phyloP scores from a whole-genome alignment of 2,113 vertebrate genomes.

The Rhynchomys soricoides region DNA sequence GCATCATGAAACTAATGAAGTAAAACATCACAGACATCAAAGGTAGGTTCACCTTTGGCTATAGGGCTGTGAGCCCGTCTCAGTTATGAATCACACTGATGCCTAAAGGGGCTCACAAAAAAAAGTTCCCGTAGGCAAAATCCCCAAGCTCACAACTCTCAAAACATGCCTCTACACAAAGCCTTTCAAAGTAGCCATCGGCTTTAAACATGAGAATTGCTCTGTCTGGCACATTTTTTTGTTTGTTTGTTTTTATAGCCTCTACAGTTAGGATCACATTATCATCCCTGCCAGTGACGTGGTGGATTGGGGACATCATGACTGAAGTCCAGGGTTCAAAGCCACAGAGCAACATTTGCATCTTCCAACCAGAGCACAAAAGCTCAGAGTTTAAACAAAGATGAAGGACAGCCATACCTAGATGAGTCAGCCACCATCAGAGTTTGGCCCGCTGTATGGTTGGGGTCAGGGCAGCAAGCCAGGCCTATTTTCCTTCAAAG shows the following conservation, averaged over 20 bases:
- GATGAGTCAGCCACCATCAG: not conserved
- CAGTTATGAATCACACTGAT: conserved; percentile 25
- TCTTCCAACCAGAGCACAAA: not conserved
- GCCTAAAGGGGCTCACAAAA: conserved; percentile 8
- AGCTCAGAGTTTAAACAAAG: conserved; percentile 23
- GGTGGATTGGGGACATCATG: not conserved
- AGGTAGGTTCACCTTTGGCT: conserved; percentile 13
- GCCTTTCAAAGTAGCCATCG: conserved; percentile 20
- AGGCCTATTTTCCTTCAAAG: not conserved
- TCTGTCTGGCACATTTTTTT: not conserved
- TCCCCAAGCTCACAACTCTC: not conserved
- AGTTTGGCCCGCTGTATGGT: not conserved
- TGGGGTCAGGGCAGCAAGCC: not conserved
- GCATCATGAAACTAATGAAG: not conserved
- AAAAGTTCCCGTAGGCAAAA: conserved; percentile 1
- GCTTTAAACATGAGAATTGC: conserved; percentile 50
- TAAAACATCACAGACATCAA: not conserved
- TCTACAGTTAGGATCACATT: conserved; percentile 19
- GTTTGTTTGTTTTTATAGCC: not conserved
- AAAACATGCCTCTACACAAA: conserved; percentile 42
- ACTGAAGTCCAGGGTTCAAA: not conserved
- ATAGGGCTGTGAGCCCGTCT: not conserved
- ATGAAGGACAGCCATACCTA: not conserved
- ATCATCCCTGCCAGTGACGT: not conserved
- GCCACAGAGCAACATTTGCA: not conserved